Evolutionary conservation across 2,113 vertebrate species (phyloP).

Genomic region (Illadopsis cleaveri): DNA sequence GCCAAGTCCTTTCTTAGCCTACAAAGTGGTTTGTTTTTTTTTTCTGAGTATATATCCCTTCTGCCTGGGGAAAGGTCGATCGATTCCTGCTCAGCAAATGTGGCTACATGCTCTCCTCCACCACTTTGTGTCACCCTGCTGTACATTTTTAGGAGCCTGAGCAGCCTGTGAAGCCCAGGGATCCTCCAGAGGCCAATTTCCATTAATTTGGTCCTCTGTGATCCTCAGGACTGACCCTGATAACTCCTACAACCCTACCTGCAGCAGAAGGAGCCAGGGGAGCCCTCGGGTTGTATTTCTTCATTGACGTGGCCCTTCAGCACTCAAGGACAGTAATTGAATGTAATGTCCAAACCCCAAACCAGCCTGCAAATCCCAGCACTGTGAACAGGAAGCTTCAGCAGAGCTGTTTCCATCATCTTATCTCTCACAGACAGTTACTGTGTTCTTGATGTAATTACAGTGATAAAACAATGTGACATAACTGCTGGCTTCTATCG

Average conservation of each 20-base stretch:
- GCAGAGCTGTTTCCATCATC: conserved; percentile 69
- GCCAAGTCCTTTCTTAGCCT: not conserved
- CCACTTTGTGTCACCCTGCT: not conserved
- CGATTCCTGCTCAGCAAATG: not conserved
- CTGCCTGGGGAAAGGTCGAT: not conserved
- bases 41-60: not conserved
- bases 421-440: conserved; percentile 78
- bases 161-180: not conserved
- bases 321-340: conserved; percentile 67
- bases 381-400: conserved; percentile 62
- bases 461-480: conserved; percentile 78
- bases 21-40: not conserved
- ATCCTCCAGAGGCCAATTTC: not conserved
- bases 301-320: conserved; percentile 35
- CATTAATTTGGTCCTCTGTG: not conserved
- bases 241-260: not conserved
- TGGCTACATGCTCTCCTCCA: not conserved
- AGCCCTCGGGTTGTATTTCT: conserved; percentile 15
- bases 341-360: conserved; percentile 67
- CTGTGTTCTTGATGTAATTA: conserved; percentile 80
- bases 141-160: not conserved
- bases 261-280: not conserved
- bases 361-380: conserved; percentile 70
- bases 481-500: conserved; percentile 74
- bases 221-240: not conserved